A percentile compares a stretch with the other conserved stretches of the same genome.
These are phyloP conservation scores for Lycodopsis pacificus DNA, from an alignment of 2,797 vertebrate genomes.

Conservation along the genomic window DNA sequence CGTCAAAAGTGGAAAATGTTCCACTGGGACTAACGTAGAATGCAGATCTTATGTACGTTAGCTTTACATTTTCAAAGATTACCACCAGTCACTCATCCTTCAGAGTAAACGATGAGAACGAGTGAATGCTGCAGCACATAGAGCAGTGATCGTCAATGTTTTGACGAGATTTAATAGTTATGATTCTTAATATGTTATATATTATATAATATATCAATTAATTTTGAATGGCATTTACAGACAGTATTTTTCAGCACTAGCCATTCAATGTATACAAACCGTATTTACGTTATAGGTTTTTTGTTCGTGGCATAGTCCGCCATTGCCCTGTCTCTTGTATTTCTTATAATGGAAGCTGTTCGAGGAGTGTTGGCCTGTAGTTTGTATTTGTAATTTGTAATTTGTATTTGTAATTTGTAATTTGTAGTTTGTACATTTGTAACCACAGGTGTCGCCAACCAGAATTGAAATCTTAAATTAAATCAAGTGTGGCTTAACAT, in stretches of 20 bases:
- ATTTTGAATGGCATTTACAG: not conserved
- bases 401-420: too few relatives aligned
- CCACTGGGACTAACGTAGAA: not conserved
- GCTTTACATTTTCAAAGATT: not conserved
- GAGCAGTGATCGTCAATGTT: not conserved
- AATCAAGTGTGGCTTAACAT: not conserved
- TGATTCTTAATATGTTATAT: not conserved
- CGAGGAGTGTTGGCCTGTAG: not conserved
- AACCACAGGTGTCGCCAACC: not conserved
- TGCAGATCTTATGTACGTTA: conserved; percentile 11
- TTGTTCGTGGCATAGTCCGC: not conserved
- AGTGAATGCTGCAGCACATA: not conserved
- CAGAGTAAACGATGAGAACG: not conserved
- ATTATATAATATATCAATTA: not conserved
- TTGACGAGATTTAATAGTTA: not conserved
- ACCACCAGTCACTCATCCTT: not conserved
- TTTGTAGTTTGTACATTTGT: too few relatives aligned
- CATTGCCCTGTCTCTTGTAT: not conserved
- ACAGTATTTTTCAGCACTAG: not conserved
- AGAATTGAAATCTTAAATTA: not conserved
- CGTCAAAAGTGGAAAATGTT: conserved; percentile 17
- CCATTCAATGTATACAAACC: not conserved
- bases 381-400: too few relatives aligned
- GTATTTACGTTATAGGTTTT: not conserved
- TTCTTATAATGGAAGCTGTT: not conserved